Conservation (phyloP, 30 jellyfish, hydroid and myxozoan genomes). For the Aurelia aurita complex sp. Pacific region DNA sequence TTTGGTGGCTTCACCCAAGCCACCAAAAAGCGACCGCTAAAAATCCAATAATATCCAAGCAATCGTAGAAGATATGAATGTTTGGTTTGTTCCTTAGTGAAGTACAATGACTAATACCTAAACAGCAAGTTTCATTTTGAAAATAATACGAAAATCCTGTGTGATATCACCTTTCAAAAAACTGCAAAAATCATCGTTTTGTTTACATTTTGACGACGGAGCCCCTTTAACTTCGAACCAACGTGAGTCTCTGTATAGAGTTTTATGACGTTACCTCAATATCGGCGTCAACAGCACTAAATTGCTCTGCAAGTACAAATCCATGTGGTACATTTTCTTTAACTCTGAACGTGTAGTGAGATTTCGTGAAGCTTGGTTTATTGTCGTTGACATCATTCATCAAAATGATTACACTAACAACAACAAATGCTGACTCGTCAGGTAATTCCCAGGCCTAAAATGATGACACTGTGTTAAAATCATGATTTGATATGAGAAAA, state of each 20-base stretch:
- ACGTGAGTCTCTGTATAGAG: not conserved
- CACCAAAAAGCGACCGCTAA: too few species aligned
- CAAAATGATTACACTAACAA: slow-evolving; percentile 49
- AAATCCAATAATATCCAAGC: too few species aligned
- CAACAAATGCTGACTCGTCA: slow-evolving; percentile 27
- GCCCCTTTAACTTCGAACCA: not conserved
- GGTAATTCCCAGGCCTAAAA: slow-evolving; percentile 61
- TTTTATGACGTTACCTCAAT: slow-evolving; percentile 11
- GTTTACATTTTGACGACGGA: too few species aligned
- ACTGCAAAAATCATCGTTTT: too few species aligned
- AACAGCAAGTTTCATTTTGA: too few species aligned
- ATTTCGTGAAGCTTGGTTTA: slow-evolving; percentile 52
- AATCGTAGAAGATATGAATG: too few species aligned
- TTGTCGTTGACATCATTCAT: slow-evolving; percentile 87
- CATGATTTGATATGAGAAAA: too few species aligned
- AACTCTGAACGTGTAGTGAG: slow-evolving; percentile 42
- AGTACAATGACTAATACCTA: too few species aligned
- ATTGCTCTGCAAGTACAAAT: slow-evolving; percentile 31
- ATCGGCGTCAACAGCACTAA: slow-evolving; percentile 71
- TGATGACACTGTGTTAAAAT: not conserved
- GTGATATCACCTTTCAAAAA: too few species aligned
- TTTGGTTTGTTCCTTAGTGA: too few species aligned
- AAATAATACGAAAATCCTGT: too few species aligned
- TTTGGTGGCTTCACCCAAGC: too few species aligned
- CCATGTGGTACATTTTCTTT: slow-evolving; percentile 79